Percentiles rank a stretch among this genome's conserved stretches.
These are phyloP conservation scores for Omphaloscelis lunosa DNA, from an alignment of 2,888 invertebrate species.

Conservation along the genomic window DNA sequence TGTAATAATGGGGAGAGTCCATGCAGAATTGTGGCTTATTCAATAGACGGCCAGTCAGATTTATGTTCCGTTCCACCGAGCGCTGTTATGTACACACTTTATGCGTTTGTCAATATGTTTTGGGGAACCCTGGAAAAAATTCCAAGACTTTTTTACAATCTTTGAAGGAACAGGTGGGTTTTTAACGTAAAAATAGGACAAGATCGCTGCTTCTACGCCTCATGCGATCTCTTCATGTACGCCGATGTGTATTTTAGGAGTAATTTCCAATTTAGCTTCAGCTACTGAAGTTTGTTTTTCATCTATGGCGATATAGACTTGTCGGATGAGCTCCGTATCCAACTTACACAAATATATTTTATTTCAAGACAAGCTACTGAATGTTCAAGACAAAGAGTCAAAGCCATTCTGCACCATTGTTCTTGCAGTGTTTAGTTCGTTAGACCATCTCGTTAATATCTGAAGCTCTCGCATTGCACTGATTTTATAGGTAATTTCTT, in stretches of 20 bases:
- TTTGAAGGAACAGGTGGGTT: conserved; percentile 17
- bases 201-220: conserved; percentile 1
- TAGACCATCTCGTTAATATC: conserved; percentile 18
- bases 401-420: conserved; percentile 26
- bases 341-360: conserved; percentile 47
- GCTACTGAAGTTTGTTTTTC: conserved; percentile 57
- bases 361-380: conserved; percentile 34
- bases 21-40: conserved; percentile 70
- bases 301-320: conserved; percentile 53
- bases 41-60: conserved; percentile 65
- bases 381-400: conserved; percentile 28
- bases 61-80: conserved; percentile 62
- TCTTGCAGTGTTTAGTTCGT: conserved; percentile 16
- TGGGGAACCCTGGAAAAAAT: not conserved
- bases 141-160: conserved; percentile 14
- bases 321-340: conserved; percentile 45
- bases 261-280: conserved; percentile 58
- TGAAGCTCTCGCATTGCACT: conserved; percentile 4
- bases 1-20: conserved; percentile 74
- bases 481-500: conserved; percentile 29
- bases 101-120: conserved; percentile 55
- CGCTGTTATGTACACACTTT: conserved; percentile 61
- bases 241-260: conserved; percentile 51
- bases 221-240: conserved; percentile 26
- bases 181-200: conserved; percentile 13